A percentile compares a stretch with the other conserved stretches of the same genome.
These are phyloP conservation scores for Lordiphosa stackelbergi DNA, from an alignment of 1,140 invertebrate genomes.

Conservation along the genomic window DNA sequence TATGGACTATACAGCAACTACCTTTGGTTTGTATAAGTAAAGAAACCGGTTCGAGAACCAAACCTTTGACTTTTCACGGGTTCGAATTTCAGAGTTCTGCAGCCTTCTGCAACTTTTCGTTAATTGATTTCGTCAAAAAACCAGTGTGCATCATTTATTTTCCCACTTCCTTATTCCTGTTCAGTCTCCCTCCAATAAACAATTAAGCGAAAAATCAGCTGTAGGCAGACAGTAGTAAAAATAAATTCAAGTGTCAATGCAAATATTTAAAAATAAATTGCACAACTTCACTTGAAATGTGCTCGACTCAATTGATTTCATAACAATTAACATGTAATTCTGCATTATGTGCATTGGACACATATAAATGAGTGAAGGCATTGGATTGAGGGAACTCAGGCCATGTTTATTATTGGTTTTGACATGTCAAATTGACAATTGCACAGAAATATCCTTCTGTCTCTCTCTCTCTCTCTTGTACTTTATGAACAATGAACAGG, in stretches of 20 bases:
- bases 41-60: no score
- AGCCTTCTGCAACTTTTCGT: no score
- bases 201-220: not conserved
- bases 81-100: no score
- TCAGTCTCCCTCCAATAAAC: no score
- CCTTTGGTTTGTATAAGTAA: no score
- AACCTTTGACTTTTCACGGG: no score
- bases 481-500: constrained; percentile 14
- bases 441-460: constrained; percentile 16
- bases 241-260: constrained; percentile 13
- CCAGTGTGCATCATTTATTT: no score
- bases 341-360: constrained; percentile 17
- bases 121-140: no score
- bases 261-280: constrained; percentile 8
- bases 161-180: no score
- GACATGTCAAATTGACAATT: constrained; percentile 48
- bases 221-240: constrained; percentile 1
- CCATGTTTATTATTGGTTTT: constrained; percentile 35
- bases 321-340: constrained; percentile 42
- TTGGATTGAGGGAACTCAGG: not conserved
- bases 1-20: no score
- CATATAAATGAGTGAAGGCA: constrained; percentile 1
- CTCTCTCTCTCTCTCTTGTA: not conserved
- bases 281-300: constrained; percentile 3
- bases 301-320: constrained; percentile 38